phyloP scores from a whole-genome alignment of 2,113 vertebrate species.

The Mastomys coucha region DNA sequence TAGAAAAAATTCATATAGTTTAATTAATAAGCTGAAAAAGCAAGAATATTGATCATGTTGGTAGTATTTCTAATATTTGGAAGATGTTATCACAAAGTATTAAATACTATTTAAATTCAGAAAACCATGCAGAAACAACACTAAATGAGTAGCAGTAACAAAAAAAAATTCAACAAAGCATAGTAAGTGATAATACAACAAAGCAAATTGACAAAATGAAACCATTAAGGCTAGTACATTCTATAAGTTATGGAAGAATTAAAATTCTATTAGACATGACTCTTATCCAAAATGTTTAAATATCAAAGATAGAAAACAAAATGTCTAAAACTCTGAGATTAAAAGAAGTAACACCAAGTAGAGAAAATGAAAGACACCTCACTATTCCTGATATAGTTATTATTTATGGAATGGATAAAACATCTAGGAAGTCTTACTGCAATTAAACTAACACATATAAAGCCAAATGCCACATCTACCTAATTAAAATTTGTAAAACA shows the following conservation, averaged over 20 bases:
- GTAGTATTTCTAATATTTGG: conserved; percentile 53
- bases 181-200: conserved; percentile 52
- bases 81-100: conserved; percentile 57
- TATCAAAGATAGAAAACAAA: conserved; percentile 66
- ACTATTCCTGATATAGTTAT: conserved; percentile 54
- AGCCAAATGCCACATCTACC: conserved; percentile 70
- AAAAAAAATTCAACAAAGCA: conserved; percentile 61
- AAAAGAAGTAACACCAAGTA: conserved; percentile 61
- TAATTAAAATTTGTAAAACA: conserved; percentile 65
- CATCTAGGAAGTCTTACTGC: conserved; percentile 63
- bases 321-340: conserved; percentile 48
- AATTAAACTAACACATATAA: conserved; percentile 77
- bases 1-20: conserved; percentile 63
- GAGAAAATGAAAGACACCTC: conserved; percentile 63
- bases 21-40: conserved; percentile 65
- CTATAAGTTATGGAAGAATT: conserved; percentile 50
- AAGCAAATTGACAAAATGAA: conserved; percentile 55
- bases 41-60: conserved; percentile 57
- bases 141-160: conserved; percentile 59
- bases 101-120: conserved; percentile 63
- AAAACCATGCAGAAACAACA: conserved; percentile 69
- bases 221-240: conserved; percentile 43
- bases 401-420: conserved; percentile 70
- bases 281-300: conserved; percentile 70
- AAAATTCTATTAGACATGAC: conserved; percentile 59